A percentile compares a stretch with the other conserved stretches of the same genome.
These are phyloP conservation scores for Platichthys flesus DNA, from an alignment of 2,113 vertebrate genomes.

Conservation along the genomic window DNA sequence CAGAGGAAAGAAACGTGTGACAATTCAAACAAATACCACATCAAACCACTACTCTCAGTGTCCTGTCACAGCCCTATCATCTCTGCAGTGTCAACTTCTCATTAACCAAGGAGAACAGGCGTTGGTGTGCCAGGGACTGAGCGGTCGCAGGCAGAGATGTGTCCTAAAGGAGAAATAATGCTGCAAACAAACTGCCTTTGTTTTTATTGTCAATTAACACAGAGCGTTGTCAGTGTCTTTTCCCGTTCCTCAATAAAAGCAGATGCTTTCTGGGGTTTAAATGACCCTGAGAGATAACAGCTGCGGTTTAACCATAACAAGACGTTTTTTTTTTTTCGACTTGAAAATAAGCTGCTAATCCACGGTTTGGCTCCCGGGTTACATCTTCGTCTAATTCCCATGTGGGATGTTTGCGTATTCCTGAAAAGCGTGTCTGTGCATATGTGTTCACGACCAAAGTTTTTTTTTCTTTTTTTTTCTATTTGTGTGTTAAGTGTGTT, in stretches of 20 bases:
- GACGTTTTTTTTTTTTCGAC: slow-evolving; percentile 29
- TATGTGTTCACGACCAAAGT: slow-evolving; percentile 10
- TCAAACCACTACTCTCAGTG: background rate
- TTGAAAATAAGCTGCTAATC: slow-evolving; percentile 58
- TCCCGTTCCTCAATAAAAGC: slow-evolving; percentile 43
- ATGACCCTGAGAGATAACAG: slow-evolving; percentile 42
- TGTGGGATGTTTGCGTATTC: slow-evolving; percentile 23
- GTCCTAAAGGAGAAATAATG: slow-evolving; percentile 2
- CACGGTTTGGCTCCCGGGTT: slow-evolving; percentile 29
- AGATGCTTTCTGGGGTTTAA: slow-evolving; percentile 16
- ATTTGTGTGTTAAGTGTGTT: slow-evolving; percentile 68
- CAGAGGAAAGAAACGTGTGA: background rate
- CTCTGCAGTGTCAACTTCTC: background rate
- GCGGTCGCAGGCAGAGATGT: background rate
- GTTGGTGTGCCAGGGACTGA: background rate
- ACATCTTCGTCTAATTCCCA: slow-evolving; percentile 40
- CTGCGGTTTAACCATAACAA: slow-evolving; percentile 50
- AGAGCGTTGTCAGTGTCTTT: slow-evolving; percentile 34
- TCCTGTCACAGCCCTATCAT: background rate
- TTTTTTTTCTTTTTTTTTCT: slow-evolving; percentile 14
- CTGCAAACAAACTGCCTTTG: slow-evolving; percentile 23
- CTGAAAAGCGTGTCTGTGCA: slow-evolving; percentile 18
- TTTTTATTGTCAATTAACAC: slow-evolving; percentile 52
- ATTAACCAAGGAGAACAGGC: background rate
- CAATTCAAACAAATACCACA: background rate